Percentiles rank a stretch among this genome's conserved stretches.
These are phyloP conservation scores for Eubucco bourcierii DNA, from an alignment of 2,113 vertebrate genomes.

Conservation along the genomic window DNA sequence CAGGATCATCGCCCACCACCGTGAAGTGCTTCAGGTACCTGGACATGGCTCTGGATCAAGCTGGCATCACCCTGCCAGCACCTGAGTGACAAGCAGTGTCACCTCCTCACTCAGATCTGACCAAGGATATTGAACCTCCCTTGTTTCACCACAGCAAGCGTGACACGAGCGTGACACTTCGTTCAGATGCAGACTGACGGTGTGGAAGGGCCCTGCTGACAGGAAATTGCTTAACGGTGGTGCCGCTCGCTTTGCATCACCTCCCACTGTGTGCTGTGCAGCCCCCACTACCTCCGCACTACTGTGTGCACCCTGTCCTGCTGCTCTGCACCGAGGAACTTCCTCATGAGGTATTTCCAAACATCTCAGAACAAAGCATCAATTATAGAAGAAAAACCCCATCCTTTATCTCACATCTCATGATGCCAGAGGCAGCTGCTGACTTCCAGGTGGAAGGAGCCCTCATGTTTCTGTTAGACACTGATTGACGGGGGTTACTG, in stretches of 20 bases:
- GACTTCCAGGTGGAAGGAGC: not conserved
- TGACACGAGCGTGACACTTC: not conserved
- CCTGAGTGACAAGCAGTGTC: not conserved
- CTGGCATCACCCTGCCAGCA: not conserved
- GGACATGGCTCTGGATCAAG: constrained; percentile 79
- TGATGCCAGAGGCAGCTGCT: not conserved
- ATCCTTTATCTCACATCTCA: not conserved
- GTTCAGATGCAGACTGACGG: fast-evolving
- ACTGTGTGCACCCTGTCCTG: not conserved
- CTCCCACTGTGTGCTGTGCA: fast-evolving
- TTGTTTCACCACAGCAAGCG: fast-evolving
- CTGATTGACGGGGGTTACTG: not conserved
- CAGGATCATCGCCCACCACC: constrained; percentile 83
- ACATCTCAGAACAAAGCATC: not conserved
- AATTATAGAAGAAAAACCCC: not conserved
- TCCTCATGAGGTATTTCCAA: not conserved
- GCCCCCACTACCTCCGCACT: fast-evolving
- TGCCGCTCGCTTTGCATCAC: constrained; percentile 6
- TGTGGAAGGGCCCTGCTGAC: not conserved
- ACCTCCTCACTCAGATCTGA: fast-evolving
- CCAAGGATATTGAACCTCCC: not conserved
- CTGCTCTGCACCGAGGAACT: not conserved
- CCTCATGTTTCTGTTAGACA: not conserved
- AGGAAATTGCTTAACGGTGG: constrained; percentile 49
- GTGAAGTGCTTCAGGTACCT: constrained; percentile 89